Conservation (phyloP, 2,797 vertebrate species). For the Chloroceryle inda region DNA sequence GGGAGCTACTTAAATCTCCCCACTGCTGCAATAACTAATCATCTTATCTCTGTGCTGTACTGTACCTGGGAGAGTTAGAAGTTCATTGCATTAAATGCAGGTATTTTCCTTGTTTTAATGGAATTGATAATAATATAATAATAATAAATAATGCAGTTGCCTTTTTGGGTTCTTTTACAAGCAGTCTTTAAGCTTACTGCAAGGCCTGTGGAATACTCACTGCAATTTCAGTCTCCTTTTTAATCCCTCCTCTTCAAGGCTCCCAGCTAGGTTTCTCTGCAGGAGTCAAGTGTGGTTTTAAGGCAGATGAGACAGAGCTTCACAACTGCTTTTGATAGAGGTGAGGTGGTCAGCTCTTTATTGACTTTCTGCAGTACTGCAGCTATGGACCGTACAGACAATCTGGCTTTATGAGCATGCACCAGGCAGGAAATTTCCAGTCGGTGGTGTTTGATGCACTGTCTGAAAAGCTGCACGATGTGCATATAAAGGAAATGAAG, state of each 20-base stretch:
- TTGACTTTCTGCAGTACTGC: conserved; percentile 67
- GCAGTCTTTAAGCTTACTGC: conserved; percentile 34
- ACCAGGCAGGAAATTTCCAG: conserved; percentile 68
- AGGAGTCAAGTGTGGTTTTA: conserved; percentile 52
- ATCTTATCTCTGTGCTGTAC: neutral
- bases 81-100: conserved; percentile 36
- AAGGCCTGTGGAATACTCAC: conserved; percentile 43
- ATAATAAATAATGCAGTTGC: neutral
- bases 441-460: conserved; percentile 51
- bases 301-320: conserved; percentile 59
- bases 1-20: conserved; percentile 16
- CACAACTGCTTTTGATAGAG: conserved; percentile 66
- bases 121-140: neutral
- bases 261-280: conserved; percentile 43
- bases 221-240: conserved; percentile 62
- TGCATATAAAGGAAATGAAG: conserved; percentile 67
- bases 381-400: conserved; percentile 35
- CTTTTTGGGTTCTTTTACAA: conserved; percentile 28
- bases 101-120: neutral
- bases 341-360: conserved; percentile 68
- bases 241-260: conserved; percentile 32
- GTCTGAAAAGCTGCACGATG: conserved; percentile 51
- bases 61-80: conserved; percentile 29
- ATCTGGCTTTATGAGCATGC: conserved; percentile 57
- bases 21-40: conserved; percentile 40